Percentiles rank a stretch among this genome's conserved stretches.
These are phyloP conservation scores for Halcyon malimbica DNA, from an alignment of 2,113 vertebrate species.

Conservation along the genomic window DNA sequence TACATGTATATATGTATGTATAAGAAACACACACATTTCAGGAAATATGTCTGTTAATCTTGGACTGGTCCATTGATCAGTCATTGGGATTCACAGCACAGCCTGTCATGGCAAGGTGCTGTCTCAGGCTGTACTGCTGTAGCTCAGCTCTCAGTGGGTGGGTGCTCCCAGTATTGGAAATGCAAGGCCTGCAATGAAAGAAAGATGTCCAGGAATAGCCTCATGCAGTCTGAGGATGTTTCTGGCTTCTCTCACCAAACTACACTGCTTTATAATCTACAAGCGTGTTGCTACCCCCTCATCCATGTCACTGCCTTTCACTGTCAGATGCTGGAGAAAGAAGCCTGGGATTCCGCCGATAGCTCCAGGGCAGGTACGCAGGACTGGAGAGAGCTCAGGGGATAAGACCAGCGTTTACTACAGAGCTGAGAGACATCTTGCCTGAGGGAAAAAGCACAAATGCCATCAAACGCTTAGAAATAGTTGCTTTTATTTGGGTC, in stretches of 20 bases:
- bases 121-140: background rate
- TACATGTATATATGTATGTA: fast-evolving
- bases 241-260: background rate
- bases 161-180: fast-evolving
- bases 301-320: background rate
- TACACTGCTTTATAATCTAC: background rate
- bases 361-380: background rate
- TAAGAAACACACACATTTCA: fast-evolving
- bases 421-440: background rate
- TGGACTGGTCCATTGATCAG: fast-evolving
- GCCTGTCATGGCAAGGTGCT: background rate
- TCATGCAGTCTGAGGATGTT: background rate
- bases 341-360: background rate
- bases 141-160: background rate
- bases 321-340: fast-evolving
- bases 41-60: fast-evolving
- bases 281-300: fast-evolving
- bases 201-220: background rate
- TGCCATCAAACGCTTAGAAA: background rate
- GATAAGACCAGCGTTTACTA: background rate
- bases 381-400: background rate
- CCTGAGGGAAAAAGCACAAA: background rate
- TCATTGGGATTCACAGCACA: background rate
- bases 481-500: slow-evolving; percentile 36
- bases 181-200: fast-evolving